Conservation (phyloP, 2,797 vertebrate genomes). For the Amazona finschi region DNA sequence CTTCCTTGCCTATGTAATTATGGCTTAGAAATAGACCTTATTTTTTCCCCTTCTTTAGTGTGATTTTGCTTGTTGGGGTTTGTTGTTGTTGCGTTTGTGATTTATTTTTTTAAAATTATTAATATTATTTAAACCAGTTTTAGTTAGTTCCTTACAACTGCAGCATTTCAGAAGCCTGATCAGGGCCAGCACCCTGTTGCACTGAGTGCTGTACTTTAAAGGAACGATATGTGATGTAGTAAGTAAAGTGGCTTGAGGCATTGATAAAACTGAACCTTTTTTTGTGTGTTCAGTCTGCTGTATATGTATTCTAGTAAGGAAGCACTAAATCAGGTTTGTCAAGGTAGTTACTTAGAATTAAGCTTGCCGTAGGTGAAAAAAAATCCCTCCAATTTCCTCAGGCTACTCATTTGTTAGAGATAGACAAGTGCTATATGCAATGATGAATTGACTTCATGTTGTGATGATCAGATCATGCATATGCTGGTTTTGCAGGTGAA, state of each 20-base stretch:
- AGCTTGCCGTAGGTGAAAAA: not conserved
- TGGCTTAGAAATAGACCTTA: not conserved
- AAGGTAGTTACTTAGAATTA: not conserved
- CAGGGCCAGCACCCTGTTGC: not conserved
- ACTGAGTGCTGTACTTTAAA: not conserved
- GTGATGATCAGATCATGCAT: not conserved
- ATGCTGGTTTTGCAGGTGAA: not conserved
- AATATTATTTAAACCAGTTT: not conserved
- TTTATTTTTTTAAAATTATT: not conserved
- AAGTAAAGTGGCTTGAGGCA: not conserved
- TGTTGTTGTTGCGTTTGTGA: not conserved
- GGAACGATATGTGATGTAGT: accelerated
- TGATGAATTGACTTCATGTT: not conserved
- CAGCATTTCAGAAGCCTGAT: not conserved
- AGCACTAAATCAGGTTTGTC: not conserved
- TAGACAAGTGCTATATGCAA: not conserved
- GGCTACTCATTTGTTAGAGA: not conserved
- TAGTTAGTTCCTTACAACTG: not conserved
- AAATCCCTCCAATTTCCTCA: not conserved
- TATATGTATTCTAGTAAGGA: not conserved
- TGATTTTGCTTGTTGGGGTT: not conserved
- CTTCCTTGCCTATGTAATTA: not conserved
- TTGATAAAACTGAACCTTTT: not conserved
- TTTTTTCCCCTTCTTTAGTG: not conserved
- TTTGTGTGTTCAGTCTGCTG: not conserved